Conservation (phyloP, 2,888 invertebrate species). For the Tiliacea citrago region DNA sequence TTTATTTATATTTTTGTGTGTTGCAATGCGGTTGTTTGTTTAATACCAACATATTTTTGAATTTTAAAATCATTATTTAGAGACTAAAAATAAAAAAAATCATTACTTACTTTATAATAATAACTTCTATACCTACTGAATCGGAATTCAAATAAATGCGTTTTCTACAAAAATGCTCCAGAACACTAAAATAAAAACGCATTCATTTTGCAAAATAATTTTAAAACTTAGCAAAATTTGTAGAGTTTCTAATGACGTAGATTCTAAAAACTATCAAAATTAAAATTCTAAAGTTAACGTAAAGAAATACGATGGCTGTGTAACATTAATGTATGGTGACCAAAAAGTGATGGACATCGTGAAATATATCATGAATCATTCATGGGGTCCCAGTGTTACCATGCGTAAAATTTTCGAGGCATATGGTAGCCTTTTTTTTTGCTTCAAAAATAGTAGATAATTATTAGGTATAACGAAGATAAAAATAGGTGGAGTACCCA, state of each 20-base stretch:
- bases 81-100: no score
- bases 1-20: constrained; percentile 67
- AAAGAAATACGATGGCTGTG: constrained; percentile 28
- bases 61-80: no score
- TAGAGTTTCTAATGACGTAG: neutral
- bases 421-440: neutral
- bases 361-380: constrained; percentile 64
- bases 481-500: no score
- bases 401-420: neutral
- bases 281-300: constrained; percentile 26
- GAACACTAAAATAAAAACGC: neutral
- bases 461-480: no score
- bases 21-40: neutral
- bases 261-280: constrained; percentile 1
- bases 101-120: no score
- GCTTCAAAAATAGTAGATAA: no score
- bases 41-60: no score
- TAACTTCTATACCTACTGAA: no score
- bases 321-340: constrained; percentile 42
- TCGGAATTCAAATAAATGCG: neutral
- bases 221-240: neutral
- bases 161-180: neutral
- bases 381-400: constrained; percentile 23
- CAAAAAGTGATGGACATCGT: constrained; percentile 54
- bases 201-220: neutral